Percentiles rank a stretch among this genome's conserved stretches.
Evolutionary conservation across 2,888 invertebrate species (phyloP).

Genomic region (Apantesis nais): DNA sequence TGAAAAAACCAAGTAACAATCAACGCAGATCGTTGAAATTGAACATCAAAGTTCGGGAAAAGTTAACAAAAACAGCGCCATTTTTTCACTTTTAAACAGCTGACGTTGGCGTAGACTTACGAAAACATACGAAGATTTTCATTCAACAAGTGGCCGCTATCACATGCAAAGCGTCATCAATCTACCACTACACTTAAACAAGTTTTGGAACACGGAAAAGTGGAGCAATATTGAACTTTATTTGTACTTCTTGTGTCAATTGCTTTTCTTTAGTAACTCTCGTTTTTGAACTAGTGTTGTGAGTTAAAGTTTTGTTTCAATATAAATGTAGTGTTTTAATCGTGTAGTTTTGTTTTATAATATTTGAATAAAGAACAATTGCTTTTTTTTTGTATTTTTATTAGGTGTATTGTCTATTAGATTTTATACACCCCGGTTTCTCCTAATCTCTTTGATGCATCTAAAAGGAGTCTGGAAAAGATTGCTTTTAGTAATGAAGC

Average conservation of each 20-base stretch:
- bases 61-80: constrained; percentile 46
- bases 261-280: constrained; percentile 11
- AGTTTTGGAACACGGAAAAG: constrained; percentile 39
- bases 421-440: too few relatives aligned
- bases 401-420: too few relatives aligned
- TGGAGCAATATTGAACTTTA: constrained; percentile 41
- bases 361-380: background rate
- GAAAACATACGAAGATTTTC: constrained; percentile 78
- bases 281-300: background rate
- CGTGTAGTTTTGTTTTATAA: background rate
- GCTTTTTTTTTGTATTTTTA: background rate
- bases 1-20: constrained; percentile 1
- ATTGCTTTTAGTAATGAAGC: background rate
- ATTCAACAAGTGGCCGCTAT: constrained; percentile 78
- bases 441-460: background rate
- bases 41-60: constrained; percentile 11
- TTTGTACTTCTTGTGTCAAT: constrained; percentile 29
- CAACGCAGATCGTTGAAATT: constrained; percentile 4
- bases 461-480: too few relatives aligned
- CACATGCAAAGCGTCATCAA: constrained; percentile 61
- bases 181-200: constrained; percentile 46
- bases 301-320: background rate
- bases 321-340: background rate
- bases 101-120: constrained; percentile 63
- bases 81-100: constrained; percentile 62